Conservation (phyloP, 2,888 invertebrate species). For the Acheta domesticus region DNA sequence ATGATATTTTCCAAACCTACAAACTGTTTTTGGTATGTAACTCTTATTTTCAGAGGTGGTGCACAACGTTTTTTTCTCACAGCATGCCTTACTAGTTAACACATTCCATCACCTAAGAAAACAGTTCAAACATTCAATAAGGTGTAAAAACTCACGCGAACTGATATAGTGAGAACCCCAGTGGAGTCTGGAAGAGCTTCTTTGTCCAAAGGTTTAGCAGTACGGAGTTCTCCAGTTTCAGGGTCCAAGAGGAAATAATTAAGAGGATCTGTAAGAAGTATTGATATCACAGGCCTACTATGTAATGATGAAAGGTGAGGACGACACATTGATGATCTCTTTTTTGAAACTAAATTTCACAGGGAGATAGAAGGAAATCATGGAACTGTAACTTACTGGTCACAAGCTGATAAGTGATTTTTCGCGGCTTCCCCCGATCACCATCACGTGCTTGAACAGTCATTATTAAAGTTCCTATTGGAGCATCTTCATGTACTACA, state of each 20-base stretch:
- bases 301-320: too few species aligned
- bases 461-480: slow-evolving; percentile 77
- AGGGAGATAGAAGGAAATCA: too few species aligned
- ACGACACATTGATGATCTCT: too few species aligned
- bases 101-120: too few species aligned
- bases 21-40: too few species aligned
- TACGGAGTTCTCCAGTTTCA: slow-evolving; percentile 72
- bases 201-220: slow-evolving; percentile 79
- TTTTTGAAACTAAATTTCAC: too few species aligned
- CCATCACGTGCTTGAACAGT: slow-evolving; percentile 79
- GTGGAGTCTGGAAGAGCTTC: slow-evolving; percentile 76
- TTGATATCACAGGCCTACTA: slow-evolving; percentile 26
- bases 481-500: slow-evolving; percentile 75
- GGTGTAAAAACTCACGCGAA: slow-evolving; percentile 56
- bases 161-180: slow-evolving; percentile 72
- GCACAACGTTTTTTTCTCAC: too few species aligned
- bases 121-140: too few species aligned
- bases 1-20: too few species aligned
- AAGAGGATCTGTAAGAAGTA: slow-evolving; percentile 66
- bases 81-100: too few species aligned
- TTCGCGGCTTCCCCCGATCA: slow-evolving; percentile 76
- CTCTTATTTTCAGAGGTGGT: too few species aligned
- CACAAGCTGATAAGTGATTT: slow-evolving; percentile 72
- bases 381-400: slow-evolving; percentile 60
- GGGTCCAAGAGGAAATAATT: slow-evolving; percentile 82